Evolutionary conservation across 2,113 vertebrate genomes (phyloP).

Genomic region (Oryzias woworae): DNA sequence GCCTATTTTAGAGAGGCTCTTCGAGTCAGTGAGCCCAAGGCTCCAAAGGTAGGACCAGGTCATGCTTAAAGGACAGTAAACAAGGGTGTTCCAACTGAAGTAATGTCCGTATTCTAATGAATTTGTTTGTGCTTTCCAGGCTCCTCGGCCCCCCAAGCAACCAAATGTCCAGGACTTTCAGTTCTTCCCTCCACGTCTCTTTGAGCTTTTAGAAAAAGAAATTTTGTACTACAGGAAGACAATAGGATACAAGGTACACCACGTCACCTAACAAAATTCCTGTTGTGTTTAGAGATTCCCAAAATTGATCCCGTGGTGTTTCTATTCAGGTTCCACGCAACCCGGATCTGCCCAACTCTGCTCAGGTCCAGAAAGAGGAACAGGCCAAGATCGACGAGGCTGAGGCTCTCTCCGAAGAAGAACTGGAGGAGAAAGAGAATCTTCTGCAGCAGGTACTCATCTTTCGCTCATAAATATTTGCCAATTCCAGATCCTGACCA

Average conservation of each 20-base stretch:
- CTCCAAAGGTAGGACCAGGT: slow-evolving; percentile 85
- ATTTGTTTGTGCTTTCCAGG: slow-evolving; percentile 72
- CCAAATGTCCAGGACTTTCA: slow-evolving; percentile 99
- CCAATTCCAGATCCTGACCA: not conserved
- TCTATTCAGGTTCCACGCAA: slow-evolving; percentile 89
- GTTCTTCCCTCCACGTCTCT: slow-evolving; percentile 96
- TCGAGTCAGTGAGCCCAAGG: slow-evolving; percentile 97
- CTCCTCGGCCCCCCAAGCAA: slow-evolving; percentile 96
- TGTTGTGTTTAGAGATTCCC: not conserved
- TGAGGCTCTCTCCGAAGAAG: slow-evolving; percentile 93
- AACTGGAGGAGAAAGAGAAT: slow-evolving; percentile 97
- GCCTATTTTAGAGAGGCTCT: slow-evolving; percentile 98
- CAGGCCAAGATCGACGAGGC: slow-evolving; percentile 97
- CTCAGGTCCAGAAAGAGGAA: slow-evolving; percentile 93
- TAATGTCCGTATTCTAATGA: not conserved
- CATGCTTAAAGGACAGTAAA: not conserved
- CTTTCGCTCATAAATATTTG: not conserved
- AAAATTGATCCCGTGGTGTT: not conserved
- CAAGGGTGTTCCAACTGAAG: not conserved
- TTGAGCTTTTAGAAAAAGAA: slow-evolving; percentile 97
- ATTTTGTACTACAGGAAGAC: slow-evolving; percentile 98
- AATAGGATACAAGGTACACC: slow-evolving; percentile 95
- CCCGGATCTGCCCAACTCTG: slow-evolving; percentile 92
- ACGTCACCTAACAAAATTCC: not conserved
- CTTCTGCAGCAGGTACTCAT: slow-evolving; percentile 89